Conservation (phyloP, 2,888 invertebrate species). For the Brenthis daphne region DNA sequence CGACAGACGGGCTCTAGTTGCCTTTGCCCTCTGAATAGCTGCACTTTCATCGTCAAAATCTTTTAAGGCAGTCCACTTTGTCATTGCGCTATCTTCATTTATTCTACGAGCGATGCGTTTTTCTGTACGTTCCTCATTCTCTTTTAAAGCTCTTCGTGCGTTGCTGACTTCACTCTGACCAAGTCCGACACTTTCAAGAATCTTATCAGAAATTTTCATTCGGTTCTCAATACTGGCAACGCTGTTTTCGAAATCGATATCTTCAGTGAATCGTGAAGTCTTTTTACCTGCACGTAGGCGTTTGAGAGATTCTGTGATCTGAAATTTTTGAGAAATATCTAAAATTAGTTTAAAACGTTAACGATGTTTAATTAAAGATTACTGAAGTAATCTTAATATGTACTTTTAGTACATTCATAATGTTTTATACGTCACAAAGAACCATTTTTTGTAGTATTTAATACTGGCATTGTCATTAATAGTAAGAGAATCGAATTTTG, state of each 20-base stretch:
- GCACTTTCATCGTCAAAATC: slow-evolving; percentile 76
- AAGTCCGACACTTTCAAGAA: slow-evolving; percentile 84
- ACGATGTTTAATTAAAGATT: not conserved
- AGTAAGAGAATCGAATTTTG: too few relatives aligned
- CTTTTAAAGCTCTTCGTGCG: slow-evolving; percentile 72
- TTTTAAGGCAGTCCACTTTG: slow-evolving; percentile 85
- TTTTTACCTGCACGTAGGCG: slow-evolving; percentile 84
- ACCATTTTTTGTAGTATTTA: too few relatives aligned
- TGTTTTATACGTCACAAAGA: too few relatives aligned
- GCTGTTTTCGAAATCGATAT: slow-evolving; percentile 84
- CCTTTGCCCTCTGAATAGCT: slow-evolving; percentile 85
- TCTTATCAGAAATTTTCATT: slow-evolving; percentile 84
- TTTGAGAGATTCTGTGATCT: slow-evolving; percentile 83
- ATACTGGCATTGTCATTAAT: too few relatives aligned
- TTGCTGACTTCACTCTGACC: slow-evolving; percentile 79
- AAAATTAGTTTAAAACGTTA: not conserved
- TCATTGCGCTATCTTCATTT: slow-evolving; percentile 72
- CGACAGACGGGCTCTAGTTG: slow-evolving; percentile 85
- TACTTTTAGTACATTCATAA: too few relatives aligned
- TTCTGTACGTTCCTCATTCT: slow-evolving; percentile 76
- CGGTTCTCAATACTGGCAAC: slow-evolving; percentile 82
- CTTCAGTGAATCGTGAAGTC: slow-evolving; percentile 82
- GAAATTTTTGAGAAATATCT: slow-evolving; percentile 48
- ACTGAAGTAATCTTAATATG: not conserved
- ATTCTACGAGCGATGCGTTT: slow-evolving; percentile 72